Evolutionary conservation across 2,113 vertebrate species (phyloP).

Genomic region (Hemicordylus capensis): DNA sequence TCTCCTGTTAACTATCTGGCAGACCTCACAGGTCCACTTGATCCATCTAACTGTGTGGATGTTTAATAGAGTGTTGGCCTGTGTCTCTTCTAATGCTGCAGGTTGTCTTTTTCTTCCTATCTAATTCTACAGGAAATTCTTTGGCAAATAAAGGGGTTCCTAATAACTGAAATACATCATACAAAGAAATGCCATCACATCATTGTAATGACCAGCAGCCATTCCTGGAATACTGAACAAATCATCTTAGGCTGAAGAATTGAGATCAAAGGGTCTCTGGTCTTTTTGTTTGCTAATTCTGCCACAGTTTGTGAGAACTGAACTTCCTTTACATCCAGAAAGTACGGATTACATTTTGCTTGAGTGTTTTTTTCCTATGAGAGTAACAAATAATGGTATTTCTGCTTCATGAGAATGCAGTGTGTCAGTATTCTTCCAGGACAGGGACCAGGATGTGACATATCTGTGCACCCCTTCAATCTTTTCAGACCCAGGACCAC

Average conservation of each 20-base stretch:
- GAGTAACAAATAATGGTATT: background rate
- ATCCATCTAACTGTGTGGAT: too few relatives aligned
- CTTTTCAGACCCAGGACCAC: too few relatives aligned
- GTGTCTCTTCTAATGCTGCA: background rate
- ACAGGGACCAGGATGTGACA: background rate
- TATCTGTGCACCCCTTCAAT: too few relatives aligned
- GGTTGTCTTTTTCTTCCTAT: too few relatives aligned
- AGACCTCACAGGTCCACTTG: background rate
- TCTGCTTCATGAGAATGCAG: background rate
- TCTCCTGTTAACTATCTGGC: background rate
- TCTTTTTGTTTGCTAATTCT: background rate
- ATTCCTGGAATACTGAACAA: background rate
- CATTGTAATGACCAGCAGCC: background rate
- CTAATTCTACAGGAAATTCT: too few relatives aligned
- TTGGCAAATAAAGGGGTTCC: background rate
- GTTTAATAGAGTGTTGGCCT: background rate
- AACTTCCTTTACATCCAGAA: background rate
- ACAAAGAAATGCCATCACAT: background rate
- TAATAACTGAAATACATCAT: background rate
- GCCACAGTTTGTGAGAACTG: background rate
- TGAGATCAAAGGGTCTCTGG: background rate
- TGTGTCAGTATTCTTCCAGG: background rate
- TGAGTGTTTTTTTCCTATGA: background rate
- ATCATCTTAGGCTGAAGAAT: background rate
- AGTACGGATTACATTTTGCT: background rate